Conservation (phyloP, 2,888 invertebrate species). For the Acanthococcus lagerstroemiae region DNA sequence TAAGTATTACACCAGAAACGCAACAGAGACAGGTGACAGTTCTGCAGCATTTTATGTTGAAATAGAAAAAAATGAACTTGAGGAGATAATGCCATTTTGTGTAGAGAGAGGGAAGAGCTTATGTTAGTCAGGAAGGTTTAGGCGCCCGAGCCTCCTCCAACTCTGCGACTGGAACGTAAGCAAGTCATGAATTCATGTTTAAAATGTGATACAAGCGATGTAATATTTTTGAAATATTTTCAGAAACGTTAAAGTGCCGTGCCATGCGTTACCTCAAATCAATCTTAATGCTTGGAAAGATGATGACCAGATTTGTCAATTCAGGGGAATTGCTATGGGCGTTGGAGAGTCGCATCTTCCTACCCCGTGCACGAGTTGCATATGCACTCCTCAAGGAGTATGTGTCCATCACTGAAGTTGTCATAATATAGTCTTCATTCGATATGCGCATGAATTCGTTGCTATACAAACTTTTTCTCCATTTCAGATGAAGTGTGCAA, state of each 20-base stretch:
- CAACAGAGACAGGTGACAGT: too few relatives aligned
- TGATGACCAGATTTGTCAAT: constrained; percentile 59
- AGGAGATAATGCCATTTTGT: too few relatives aligned
- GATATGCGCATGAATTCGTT: background rate
- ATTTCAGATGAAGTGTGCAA: constrained; percentile 75
- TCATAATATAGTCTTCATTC: background rate
- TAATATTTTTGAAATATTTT: constrained; percentile 9
- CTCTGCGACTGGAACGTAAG: too few relatives aligned
- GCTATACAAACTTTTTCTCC: constrained; percentile 23
- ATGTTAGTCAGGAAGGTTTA: too few relatives aligned
- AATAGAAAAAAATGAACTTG: too few relatives aligned
- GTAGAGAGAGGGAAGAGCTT: too few relatives aligned
- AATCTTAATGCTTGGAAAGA: constrained; percentile 79
- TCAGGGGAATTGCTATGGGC: constrained; percentile 61
- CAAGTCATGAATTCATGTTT: too few relatives aligned
- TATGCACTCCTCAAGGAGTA: constrained; percentile 67
- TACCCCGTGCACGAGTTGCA: constrained; percentile 82
- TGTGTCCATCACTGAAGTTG: too few relatives aligned
- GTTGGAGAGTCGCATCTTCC: constrained; percentile 78
- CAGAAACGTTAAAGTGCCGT: constrained; percentile 77
- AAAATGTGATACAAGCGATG: too few relatives aligned
- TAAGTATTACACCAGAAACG: constrained; percentile 43
- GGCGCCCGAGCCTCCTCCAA: too few relatives aligned
- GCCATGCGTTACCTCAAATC: constrained; percentile 66
- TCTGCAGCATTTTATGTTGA: too few relatives aligned